Conservation (phyloP, 2,888 invertebrate genomes). For the Pycnomerus fuliginosus region DNA sequence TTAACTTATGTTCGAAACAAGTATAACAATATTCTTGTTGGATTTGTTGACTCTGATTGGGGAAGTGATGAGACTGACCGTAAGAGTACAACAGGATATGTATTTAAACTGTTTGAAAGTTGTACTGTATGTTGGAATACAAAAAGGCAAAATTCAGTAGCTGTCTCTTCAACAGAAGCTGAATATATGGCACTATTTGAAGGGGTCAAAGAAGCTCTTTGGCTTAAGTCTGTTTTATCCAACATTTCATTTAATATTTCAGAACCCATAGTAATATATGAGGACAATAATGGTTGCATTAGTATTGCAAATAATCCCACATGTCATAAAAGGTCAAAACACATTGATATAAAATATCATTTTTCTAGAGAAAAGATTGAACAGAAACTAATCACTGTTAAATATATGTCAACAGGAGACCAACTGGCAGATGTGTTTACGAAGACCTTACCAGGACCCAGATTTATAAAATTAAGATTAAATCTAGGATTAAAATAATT, state of each 20-base stretch:
- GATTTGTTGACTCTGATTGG: background rate
- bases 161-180: conserved; percentile 1
- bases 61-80: background rate
- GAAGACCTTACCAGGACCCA: conserved; percentile 1
- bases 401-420: conserved; percentile 3
- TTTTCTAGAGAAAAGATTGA: conserved; percentile 3
- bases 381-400: conserved; percentile 2
- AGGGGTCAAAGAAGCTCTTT: conserved; percentile 1
- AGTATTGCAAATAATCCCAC: conserved; percentile 2
- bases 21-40: background rate
- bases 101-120: background rate
- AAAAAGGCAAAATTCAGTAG: conserved; percentile 2
- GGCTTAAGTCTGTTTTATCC: background rate
- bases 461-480: too few species aligned
- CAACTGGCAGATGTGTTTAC: conserved; percentile 3
- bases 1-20: too few species aligned
- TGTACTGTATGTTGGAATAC: conserved; percentile 1
- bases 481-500: too few species aligned
- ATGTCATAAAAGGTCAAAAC: conserved; percentile 1
- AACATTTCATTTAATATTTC: background rate
- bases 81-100: background rate
- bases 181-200: conserved; percentile 2
- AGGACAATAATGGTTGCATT: conserved; percentile 4
- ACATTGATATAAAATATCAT: conserved; percentile 5
- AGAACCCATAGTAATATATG: conserved; percentile 1